Evolutionary conservation across 2,797 vertebrate species (phyloP).

Genomic region (Scomberomorus guttatus): DNA sequence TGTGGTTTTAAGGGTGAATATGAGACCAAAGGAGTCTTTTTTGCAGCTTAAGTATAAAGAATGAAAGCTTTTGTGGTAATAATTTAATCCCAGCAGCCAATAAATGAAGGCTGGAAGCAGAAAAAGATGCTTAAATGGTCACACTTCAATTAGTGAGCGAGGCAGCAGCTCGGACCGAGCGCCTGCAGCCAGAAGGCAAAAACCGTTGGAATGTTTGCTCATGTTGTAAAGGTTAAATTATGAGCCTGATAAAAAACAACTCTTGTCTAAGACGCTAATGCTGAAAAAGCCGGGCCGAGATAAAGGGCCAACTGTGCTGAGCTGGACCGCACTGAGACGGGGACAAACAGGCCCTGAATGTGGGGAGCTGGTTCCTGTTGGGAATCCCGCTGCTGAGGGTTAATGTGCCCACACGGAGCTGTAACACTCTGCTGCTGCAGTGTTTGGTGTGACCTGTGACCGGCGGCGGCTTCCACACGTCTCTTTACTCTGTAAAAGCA

Average conservation of each 20-base stretch:
- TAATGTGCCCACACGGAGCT: constrained; percentile 16
- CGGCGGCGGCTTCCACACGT: background rate
- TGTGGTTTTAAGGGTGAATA: background rate
- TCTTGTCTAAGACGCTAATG: constrained; percentile 35
- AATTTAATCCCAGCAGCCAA: constrained; percentile 22
- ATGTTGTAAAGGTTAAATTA: constrained; percentile 58
- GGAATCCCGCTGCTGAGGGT: constrained; percentile 11
- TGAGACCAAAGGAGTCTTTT: background rate
- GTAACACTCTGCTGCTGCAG: background rate
- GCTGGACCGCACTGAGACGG: constrained; percentile 13
- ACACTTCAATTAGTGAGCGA: constrained; percentile 37
- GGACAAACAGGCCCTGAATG: constrained; percentile 48
- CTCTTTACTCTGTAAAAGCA: constrained; percentile 3
- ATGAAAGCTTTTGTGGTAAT: constrained; percentile 17
- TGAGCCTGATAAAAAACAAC: constrained; percentile 56
- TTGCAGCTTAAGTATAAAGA: background rate
- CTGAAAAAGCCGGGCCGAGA: constrained; percentile 30
- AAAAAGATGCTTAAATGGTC: background rate
- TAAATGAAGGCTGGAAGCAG: constrained; percentile 17
- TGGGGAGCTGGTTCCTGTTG: constrained; percentile 38
- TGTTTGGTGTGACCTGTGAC: background rate
- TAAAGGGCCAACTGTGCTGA: constrained; percentile 52
- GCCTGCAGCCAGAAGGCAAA: constrained; percentile 20
- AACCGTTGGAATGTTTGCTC: constrained; percentile 49
- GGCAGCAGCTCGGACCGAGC: constrained; percentile 11